A percentile compares a stretch with the other conserved stretches of the same genome.
phyloP scores from a whole-genome alignment of 1,140 invertebrate genomes.

The Calephelis nemesis region DNA sequence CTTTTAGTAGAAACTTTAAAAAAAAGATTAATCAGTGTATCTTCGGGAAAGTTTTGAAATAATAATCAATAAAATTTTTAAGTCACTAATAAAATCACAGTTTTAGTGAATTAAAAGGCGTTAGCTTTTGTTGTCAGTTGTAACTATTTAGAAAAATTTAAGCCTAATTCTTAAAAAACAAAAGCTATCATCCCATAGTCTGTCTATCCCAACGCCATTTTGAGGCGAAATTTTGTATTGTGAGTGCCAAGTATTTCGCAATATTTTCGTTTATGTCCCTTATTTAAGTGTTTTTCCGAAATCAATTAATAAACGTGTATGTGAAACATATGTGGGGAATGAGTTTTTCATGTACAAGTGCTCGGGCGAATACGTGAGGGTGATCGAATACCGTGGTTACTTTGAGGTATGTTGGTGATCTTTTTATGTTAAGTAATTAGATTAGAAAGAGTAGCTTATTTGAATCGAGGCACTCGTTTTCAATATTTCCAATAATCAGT shows the following conservation, averaged over 20 bases:
- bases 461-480: background rate
- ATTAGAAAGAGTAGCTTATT: conserved; percentile 37
- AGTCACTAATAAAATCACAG: background rate
- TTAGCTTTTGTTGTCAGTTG: conserved; percentile 27
- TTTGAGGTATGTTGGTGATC: conserved; percentile 63
- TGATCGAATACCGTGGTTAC: conserved; percentile 48
- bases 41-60: conserved; percentile 12
- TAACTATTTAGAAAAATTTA: conserved; percentile 60
- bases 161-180: conserved; percentile 72
- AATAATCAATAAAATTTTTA: conserved; percentile 12
- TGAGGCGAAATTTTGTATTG: conserved; percentile 79
- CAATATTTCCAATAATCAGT: background rate
- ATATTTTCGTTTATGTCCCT: conserved; percentile 63
- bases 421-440: conserved; percentile 62
- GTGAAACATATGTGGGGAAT: conserved; percentile 40
- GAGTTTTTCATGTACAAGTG: conserved; percentile 34
- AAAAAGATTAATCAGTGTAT: conserved; percentile 15
- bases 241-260: conserved; percentile 79
- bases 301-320: conserved; percentile 45
- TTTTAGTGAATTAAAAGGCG: background rate
- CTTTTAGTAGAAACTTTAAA: conserved; percentile 16
- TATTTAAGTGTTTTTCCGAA: conserved; percentile 38
- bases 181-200: conserved; percentile 77
- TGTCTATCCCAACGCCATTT: conserved; percentile 78
- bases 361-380: conserved; percentile 32